Percentiles rank a stretch among this genome's conserved stretches.
phyloP scores from a whole-genome alignment of 2,113 vertebrate species.

The Podocnemis expansa region DNA sequence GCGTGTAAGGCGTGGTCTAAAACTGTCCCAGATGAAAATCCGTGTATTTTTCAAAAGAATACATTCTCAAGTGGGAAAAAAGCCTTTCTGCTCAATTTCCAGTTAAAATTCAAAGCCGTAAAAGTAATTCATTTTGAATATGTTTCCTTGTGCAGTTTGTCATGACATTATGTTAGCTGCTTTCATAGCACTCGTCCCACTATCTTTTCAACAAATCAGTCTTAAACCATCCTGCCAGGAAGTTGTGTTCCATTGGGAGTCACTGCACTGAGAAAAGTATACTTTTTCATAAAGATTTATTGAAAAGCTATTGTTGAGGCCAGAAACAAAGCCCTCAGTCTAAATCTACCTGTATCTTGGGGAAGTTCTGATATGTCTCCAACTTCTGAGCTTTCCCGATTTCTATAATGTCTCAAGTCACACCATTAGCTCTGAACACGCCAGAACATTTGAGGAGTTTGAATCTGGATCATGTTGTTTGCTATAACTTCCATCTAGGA shows the following conservation, averaged over 20 bases:
- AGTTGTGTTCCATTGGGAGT: neutral
- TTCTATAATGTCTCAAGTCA: neutral
- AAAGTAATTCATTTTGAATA: neutral
- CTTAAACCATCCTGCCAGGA: neutral
- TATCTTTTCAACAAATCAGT: neutral
- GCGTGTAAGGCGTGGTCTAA: neutral
- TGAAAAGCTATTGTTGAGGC: neutral
- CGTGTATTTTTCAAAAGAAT: slow-evolving; percentile 11
- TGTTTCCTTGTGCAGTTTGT: neutral
- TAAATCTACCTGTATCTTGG: neutral
- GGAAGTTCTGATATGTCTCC: neutral
- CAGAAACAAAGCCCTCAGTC: neutral
- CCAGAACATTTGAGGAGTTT: neutral
- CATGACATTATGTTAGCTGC: neutral
- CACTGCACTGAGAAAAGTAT: neutral
- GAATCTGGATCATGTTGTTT: neutral
- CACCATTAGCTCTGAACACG: neutral
- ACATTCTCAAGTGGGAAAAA: neutral
- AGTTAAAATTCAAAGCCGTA: neutral
- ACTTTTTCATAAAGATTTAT: slow-evolving; percentile 4
- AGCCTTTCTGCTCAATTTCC: neutral
- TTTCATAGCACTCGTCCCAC: neutral
- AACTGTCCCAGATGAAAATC: neutral
- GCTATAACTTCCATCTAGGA: neutral
- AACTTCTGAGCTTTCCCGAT: neutral